phyloP scores from a whole-genome alignment of 1,140 invertebrate species.

The Bombus waltoni region DNA sequence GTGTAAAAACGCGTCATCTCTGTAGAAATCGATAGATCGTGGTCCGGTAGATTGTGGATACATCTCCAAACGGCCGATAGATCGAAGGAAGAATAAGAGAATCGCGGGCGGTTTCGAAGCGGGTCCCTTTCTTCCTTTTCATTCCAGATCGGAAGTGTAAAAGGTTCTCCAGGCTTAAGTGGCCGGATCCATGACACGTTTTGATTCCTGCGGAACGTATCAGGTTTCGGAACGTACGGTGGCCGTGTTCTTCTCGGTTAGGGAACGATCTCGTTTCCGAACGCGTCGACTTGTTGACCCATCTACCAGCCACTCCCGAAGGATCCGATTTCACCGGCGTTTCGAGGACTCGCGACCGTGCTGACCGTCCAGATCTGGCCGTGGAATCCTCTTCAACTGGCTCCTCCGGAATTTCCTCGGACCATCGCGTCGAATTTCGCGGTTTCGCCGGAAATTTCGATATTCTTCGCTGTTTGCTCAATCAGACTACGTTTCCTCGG shows the following conservation, averaged over 20 bases:
- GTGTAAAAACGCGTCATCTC: neutral
- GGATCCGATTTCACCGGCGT: slow-evolving; percentile 66
- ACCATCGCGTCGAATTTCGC: slow-evolving; percentile 34
- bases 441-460: slow-evolving; percentile 16
- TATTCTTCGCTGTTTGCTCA: slow-evolving; percentile 1
- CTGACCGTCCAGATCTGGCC: neutral
- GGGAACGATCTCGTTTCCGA: slow-evolving; percentile 43
- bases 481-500: neutral
- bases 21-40: neutral
- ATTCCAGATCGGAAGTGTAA: slow-evolving; percentile 56
- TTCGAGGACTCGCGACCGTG: slow-evolving; percentile 45
- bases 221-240: slow-evolving; percentile 49
- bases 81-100: neutral
- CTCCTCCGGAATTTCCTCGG: slow-evolving; percentile 12
- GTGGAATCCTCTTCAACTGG: slow-evolving; percentile 30
- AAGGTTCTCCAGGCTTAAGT: slow-evolving; percentile 39
- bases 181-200: slow-evolving; percentile 55
- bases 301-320: slow-evolving; percentile 51
- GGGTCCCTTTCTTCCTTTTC: slow-evolving; percentile 6
- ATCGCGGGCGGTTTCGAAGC: neutral
- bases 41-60: no score
- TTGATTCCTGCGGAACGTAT: slow-evolving; percentile 60
- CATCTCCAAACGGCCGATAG: neutral
- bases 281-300: slow-evolving; percentile 72
- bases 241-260: slow-evolving; percentile 10